Conservation (phyloP, 2,888 invertebrate species). For the Stomorhina lunata region DNA sequence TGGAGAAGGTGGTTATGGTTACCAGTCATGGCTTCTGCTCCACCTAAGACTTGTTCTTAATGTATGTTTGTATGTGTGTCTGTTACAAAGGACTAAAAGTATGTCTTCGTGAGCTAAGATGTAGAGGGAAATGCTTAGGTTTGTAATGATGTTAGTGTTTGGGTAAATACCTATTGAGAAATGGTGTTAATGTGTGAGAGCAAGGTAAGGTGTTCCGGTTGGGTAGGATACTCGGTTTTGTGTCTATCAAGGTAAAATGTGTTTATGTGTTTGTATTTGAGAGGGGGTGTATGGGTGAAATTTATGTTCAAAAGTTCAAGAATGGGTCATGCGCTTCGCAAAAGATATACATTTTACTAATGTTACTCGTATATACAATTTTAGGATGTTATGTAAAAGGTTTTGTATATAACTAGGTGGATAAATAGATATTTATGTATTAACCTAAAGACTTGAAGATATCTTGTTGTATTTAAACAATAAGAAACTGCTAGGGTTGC, state of each 20-base stretch:
- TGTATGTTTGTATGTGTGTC: conserved; percentile 24
- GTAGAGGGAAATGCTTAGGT: neutral
- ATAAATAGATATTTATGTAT: neutral
- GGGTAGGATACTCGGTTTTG: conserved; percentile 41
- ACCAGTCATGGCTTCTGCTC: conserved; percentile 78
- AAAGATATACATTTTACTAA: conserved; percentile 29
- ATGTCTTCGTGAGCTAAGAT: conserved; percentile 14
- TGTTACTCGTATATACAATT: neutral
- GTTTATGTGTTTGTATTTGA: conserved; percentile 68
- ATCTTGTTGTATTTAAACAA: neutral
- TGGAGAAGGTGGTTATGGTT: conserved; percentile 70
- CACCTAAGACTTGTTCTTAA: conserved; percentile 74
- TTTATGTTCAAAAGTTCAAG: conserved; percentile 72
- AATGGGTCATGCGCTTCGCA: conserved; percentile 77
- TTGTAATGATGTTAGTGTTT: neutral
- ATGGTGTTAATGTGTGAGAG: conserved; percentile 25
- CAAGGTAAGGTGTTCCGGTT: conserved; percentile 10
- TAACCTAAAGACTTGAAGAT: neutral
- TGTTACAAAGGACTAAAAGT: conserved; percentile 47
- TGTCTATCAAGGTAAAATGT: neutral
- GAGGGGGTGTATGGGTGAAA: conserved; percentile 66
- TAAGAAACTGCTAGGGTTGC: too few species aligned
- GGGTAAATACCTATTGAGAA: neutral
- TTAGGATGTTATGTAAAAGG: neutral
- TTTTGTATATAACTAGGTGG: conserved; percentile 23